Base-by-base conservation (phyloP, 2,113 vertebrate genomes). In the Corydoras sp. region DNA sequence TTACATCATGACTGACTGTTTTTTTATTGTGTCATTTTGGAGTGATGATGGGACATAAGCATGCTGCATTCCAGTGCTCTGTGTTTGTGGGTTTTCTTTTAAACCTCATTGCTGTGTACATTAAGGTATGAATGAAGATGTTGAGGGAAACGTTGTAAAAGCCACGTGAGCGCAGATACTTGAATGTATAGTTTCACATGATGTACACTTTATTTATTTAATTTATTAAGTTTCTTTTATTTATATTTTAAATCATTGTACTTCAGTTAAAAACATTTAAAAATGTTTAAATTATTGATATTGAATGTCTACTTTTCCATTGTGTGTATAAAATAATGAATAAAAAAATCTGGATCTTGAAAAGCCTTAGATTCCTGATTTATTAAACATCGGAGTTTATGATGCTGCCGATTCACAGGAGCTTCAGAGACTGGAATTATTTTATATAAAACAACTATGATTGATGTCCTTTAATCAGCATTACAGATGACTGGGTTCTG, bases 181-280 rank as follows among this genome's bases (percentile, higher is more conserved):
- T 77, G 62, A 81, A 80, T 79, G 73, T 80, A 72, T 63, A 10
- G 49, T 43, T 66, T 75, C 62, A 61, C 50, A 62, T 67, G n/a
- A 56, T 69, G 8, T 53, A 5, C 4, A 13, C 5, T 73, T 18
- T 71, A 35, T 59, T 55, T 48, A 48, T 15, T 53, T 61, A 58
- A 12, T 48, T 10, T 58, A 51, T n/a, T 9, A 54, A 8, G 35
- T 5, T 5, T 68, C 81, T 80, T 83, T 86, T 87, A 85, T 89
- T 81, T 81, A 82, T 84, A 68, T 76, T 76, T 24, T 62, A 43
- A 43, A 43, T 43, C 35, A 5, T 43, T 76, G 54, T 76, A 71
- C 54, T 35, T 51, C 58, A 56, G 56, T 56, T 68, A 10, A 60
- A 24, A 35, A 55, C 13, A 51, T 67, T 53, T 56, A 35, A 13